These are phyloP conservation scores for Dyspetes luteomarginatus DNA, from an alignment of 2,888 invertebrate species.

Conservation along the genomic window DNA sequence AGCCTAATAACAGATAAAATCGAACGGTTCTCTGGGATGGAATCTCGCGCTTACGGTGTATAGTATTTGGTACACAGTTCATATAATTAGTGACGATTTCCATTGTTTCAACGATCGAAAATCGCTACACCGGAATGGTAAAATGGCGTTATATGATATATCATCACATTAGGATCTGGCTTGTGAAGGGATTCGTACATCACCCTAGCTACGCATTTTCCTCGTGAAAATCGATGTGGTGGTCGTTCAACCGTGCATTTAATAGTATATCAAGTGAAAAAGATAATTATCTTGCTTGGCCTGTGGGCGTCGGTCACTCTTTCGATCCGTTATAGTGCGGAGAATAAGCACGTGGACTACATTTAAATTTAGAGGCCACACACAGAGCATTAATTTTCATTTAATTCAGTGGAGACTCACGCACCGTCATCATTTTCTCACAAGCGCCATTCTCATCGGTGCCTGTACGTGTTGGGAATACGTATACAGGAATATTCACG, in stretches of 20 bases:
- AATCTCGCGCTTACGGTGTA: no score
- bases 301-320: slow-evolving; percentile 5
- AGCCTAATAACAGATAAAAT: no score
- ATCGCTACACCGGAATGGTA: no score
- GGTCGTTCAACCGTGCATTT: background rate
- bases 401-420: background rate
- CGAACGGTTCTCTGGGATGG: no score
- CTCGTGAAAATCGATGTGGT: background rate
- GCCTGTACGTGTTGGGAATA: background rate
- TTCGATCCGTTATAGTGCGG: background rate
- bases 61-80: no score
- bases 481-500: background rate
- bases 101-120: no score
- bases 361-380: background rate
- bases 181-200: background rate
- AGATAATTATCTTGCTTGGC: slow-evolving; percentile 33
- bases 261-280: slow-evolving; percentile 30
- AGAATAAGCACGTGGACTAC: background rate
- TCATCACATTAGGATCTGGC: no score
- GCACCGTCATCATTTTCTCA: background rate
- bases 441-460: background rate
- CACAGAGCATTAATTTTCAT: background rate
- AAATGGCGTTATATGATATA: no score
- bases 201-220: background rate
- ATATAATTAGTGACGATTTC: no score